Percentiles rank a stretch among this genome's conserved stretches.
Evolutionary conservation across 2,797 vertebrate species (phyloP).

Genomic region (Myotis myotis): DNA sequence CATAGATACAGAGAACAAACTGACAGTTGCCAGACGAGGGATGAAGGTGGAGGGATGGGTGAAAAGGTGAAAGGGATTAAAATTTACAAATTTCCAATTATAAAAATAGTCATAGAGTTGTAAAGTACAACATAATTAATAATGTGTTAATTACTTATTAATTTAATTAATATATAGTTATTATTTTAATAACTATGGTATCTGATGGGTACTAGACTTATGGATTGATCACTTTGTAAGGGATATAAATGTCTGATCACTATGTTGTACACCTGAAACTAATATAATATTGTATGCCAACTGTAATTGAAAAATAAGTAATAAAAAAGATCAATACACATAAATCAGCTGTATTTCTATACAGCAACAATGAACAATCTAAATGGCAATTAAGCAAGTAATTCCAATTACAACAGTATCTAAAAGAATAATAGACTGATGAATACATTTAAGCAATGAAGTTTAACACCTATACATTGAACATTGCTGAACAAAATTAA

Average conservation of each 20-base stretch:
- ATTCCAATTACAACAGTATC: not conserved
- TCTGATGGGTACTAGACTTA: not conserved
- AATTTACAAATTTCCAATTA: not conserved
- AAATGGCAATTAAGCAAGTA: not conserved
- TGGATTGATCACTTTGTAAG: not conserved
- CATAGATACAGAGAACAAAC: not conserved
- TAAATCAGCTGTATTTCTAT: not conserved
- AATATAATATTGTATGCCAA: not conserved
- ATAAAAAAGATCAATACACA: not conserved
- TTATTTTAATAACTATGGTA: not conserved
- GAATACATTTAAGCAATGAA: not conserved
- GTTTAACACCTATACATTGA: not conserved
- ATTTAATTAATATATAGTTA: not conserved
- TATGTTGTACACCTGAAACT: not conserved
- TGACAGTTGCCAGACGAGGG: not conserved
- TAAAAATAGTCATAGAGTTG: not conserved
- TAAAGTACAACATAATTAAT: not conserved
- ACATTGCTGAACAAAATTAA: not conserved
- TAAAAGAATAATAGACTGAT: not conserved
- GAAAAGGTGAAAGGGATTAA: not conserved
- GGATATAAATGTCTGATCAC: not conserved
- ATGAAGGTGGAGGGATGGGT: not conserved
- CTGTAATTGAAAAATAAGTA: not conserved
- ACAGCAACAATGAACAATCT: not conserved
- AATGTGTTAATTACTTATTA: not conserved